Base-by-base conservation (phyloP, 1,140 invertebrate species). In the Acromyrmex charruanus region DNA sequence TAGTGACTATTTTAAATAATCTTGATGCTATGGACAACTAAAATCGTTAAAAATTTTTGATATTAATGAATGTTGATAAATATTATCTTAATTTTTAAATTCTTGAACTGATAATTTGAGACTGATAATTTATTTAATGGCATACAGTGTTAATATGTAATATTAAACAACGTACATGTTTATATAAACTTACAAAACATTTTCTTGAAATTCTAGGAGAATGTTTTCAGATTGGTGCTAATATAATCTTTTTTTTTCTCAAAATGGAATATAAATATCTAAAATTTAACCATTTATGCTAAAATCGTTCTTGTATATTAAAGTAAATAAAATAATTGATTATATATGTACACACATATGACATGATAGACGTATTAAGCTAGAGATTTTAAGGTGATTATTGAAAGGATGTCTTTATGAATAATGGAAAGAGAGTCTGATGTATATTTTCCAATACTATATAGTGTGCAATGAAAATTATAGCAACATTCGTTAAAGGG, bases 271-370 rank as follows among this genome's bases (percentile, higher is more conserved):
- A 28, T 14, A 28, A 69, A 9, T 68, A 68, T 51, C 35, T 53
- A 31, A 55, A 81, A 9, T 55, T 71, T 81, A n/a, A 5, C 65
- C 49, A 71, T 53, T 51, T 80, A 55, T 69, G 35, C 49, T 53
- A 21, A 39, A 69, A 71, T 81, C 77, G 58, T 39, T 69, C n/a
- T 39, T 71, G 49, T 69, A 61, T 59, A 85, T 89, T 88, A 74
- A 89, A 74, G 51, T 25, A 66, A 85, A 74, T 87, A 18, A 79
- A 63, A 66, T 71, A 81, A 81, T 71, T 51, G 14, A 44, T 80
- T 51, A 69, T 35, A 44, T 44, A 44, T 44, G 39, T 44, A 53
- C 35, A 77, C 44, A 14, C 12, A 69, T 69, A 69, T 69, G 65
- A 68, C 21, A 75, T 55, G 51, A 74, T 75, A 75, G 35, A 61